Evolutionary conservation across 2,113 vertebrate genomes (phyloP).

Genomic region (Todiramphus chloris): DNA sequence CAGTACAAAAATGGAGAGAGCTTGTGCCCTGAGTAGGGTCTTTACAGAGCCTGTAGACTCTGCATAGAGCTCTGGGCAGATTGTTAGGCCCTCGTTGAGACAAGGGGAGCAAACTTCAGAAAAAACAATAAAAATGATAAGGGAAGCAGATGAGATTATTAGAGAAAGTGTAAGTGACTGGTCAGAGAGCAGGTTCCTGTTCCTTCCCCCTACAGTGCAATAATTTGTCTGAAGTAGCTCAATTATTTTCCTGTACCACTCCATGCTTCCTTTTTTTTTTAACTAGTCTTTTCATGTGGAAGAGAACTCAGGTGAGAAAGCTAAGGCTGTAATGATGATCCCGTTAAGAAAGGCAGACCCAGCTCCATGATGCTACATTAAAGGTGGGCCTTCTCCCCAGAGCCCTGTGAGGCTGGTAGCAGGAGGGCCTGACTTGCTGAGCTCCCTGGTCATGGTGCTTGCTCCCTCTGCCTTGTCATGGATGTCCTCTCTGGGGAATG

Average conservation of each 20-base stretch:
- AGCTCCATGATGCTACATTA: not conserved
- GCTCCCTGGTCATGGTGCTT: not conserved
- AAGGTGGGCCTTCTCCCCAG: not conserved
- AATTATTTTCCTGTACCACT: not conserved
- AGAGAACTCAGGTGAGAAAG: not conserved
- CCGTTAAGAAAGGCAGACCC: not conserved
- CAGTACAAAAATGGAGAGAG: not conserved
- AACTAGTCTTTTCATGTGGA: not conserved
- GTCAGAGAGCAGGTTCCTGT: not conserved
- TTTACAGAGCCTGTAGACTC: not conserved
- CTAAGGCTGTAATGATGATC: not conserved
- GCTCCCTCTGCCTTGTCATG: not conserved
- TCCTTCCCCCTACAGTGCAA: not conserved
- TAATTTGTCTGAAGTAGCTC: not conserved
- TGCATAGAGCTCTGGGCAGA: not conserved
- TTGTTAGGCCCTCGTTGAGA: not conserved
- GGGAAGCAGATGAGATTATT: not conserved
- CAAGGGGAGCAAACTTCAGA: not conserved
- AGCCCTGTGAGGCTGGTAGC: not conserved
- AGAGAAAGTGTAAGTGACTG: not conserved
- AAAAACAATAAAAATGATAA: not conserved
- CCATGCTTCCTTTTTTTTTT: not conserved
- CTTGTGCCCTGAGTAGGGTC: not conserved
- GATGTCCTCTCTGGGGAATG: not conserved
- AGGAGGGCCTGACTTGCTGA: not conserved